A percentile compares a stretch with the other conserved stretches of the same genome.
Evolutionary conservation across 30 jellyfish, hydroid and myxozoan genomes (phyloP).

Genomic region (Aurelia aurita complex sp. Pacific): DNA sequence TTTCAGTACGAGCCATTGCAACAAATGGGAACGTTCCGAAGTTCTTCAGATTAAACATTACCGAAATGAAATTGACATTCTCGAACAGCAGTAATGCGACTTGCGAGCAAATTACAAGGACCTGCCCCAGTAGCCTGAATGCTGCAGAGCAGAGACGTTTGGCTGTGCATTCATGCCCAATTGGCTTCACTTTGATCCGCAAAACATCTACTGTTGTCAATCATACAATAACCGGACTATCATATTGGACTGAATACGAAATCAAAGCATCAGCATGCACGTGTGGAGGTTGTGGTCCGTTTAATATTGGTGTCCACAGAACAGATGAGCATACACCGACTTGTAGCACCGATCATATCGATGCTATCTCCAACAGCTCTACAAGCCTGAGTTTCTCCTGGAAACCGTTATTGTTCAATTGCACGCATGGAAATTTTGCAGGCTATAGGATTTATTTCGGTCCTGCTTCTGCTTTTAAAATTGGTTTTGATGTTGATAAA

Average conservation of each 20-base stretch:
- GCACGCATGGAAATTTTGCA: conserved; percentile 41
- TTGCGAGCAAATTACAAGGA: too few relatives aligned
- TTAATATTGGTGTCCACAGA: neutral
- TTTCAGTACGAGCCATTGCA: conserved; percentile 5
- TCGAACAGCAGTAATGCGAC: too few relatives aligned
- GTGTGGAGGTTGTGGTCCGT: conserved; percentile 60
- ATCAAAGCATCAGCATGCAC: conserved; percentile 63
- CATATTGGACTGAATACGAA: conserved; percentile 47
- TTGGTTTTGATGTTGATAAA: neutral
- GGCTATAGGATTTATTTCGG: conserved; percentile 41
- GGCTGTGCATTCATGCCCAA: neutral
- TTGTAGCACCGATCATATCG: conserved; percentile 21
- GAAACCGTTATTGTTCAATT: conserved; percentile 16
- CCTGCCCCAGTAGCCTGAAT: too few relatives aligned
- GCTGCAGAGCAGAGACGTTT: too few relatives aligned
- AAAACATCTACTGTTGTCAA: conserved; percentile 20
- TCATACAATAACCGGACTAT: conserved; percentile 2
- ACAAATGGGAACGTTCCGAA: neutral
- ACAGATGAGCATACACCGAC: conserved; percentile 58
- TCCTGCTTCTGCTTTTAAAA: neutral
- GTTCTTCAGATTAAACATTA: too few relatives aligned
- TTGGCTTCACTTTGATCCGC: neutral
- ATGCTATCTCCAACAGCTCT: conserved; percentile 8
- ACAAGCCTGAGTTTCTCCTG: conserved; percentile 34
- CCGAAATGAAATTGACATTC: too few relatives aligned